A percentile compares a stretch with the other conserved stretches of the same genome.
These are phyloP conservation scores for Ephydatia muelleri DNA, from an alignment of 37 sponge, comb jelly and placozoan species.

Conservation along the genomic window DNA sequence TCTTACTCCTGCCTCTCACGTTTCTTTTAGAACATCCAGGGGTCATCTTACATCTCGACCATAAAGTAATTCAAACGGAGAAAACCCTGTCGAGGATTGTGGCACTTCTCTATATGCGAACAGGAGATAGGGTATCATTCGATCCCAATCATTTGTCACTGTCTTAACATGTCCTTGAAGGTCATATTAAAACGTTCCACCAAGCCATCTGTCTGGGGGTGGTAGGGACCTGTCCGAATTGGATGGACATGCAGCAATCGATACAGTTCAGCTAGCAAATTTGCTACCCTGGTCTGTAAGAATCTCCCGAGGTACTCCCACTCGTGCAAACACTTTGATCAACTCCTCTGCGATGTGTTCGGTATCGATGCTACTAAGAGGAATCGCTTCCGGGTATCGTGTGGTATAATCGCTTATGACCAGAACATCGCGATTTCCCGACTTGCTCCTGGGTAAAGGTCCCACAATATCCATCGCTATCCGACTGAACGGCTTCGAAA, in stretches of 20 bases:
- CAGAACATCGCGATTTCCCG: slow-evolving; percentile 3
- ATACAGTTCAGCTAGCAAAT: slow-evolving; percentile 23
- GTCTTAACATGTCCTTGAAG: slow-evolving; percentile 20
- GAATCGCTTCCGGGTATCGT: slow-evolving; percentile 40
- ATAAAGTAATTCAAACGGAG: slow-evolving; percentile 37
- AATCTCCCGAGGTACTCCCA: slow-evolving; percentile 33
- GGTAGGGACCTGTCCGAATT: slow-evolving; percentile 30
- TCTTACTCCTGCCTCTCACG: background rate
- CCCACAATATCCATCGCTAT: slow-evolving; percentile 34
- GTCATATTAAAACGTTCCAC: slow-evolving; percentile 35
- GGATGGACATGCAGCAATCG: slow-evolving; percentile 10
- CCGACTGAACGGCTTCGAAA: slow-evolving; percentile 1
- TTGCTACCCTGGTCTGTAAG: slow-evolving; percentile 13
- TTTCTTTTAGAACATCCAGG: too few species aligned
- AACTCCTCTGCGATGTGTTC: slow-evolving; percentile 30
- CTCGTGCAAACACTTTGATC: slow-evolving; percentile 1
- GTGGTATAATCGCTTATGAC: slow-evolving; percentile 25
- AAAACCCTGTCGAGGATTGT: slow-evolving; percentile 26
- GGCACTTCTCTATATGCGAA: slow-evolving; percentile 42
- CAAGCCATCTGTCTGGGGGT: slow-evolving; percentile 42
- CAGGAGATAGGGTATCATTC: too few species aligned
- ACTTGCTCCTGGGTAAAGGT: slow-evolving; percentile 14
- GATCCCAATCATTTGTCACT: background rate
- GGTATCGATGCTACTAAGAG: slow-evolving; percentile 14
- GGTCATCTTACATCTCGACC: slow-evolving; percentile 21